Base-by-base conservation (phyloP, 2,113 vertebrate species). In the Cyprinodon variegatus region DNA sequence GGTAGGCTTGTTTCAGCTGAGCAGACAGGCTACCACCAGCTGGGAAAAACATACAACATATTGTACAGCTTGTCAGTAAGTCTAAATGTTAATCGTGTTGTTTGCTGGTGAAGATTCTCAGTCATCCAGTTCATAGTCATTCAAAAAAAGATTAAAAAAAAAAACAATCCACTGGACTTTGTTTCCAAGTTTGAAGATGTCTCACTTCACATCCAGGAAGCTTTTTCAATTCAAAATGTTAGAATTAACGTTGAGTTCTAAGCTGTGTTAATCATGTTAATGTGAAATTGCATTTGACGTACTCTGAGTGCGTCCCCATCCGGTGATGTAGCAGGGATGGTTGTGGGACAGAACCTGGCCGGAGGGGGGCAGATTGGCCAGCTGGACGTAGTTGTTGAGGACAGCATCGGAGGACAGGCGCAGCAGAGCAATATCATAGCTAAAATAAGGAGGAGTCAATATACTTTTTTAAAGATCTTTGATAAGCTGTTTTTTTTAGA, bases 241-340 rank as follows among this genome's bases (percentile, higher is more conserved):
- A 29, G 29, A 29, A 29, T 29, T 29, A 29, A 2, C 29, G 29
- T 29, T 29, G 29, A 29, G 29, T 29, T 29, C 29, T 29, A 29
- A 29, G 29, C 29, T 29, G 29, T 29, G 29, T 29, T 29, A 1
- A 29, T 36, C 0, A 0, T 60, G 17, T 3, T 39, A 14, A 14
- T 71, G n/a, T 37, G 11, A 65, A 17, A n/a, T 29, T 2, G 17
- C 46, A 17, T 36, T 15, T 3, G 37, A 95, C 96, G 95, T 88
- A 98, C 97, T 96, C 84, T 67, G 78, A 78, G 96, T 96, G 66
- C 17, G 86, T 48, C 97, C 97, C 97, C 97, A 98, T 91, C 97
- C 97, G 0, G 88, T 93, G 93, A 98, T 95, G 92, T 95, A 96
- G 88, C 97, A 97, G 86, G 81, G 46, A 82, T 93, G 92, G 85